phyloP scores from a whole-genome alignment of 2,888 invertebrate genomes.

The Parnassius mnemosyne region DNA sequence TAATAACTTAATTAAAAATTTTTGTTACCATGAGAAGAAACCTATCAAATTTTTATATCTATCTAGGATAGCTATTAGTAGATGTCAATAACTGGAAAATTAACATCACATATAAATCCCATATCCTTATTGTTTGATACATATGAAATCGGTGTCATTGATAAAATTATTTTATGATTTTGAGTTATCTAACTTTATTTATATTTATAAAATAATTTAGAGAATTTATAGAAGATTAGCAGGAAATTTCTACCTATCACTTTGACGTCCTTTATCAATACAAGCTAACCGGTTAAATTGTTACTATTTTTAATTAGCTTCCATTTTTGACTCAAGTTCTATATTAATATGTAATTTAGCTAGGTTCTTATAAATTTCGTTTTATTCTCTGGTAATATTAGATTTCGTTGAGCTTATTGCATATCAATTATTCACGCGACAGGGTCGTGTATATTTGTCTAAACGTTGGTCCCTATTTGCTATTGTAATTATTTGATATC shows the following conservation, averaged over 20 bases:
- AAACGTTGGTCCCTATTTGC: slow-evolving; percentile 80
- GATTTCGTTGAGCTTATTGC: slow-evolving; percentile 59
- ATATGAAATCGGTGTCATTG: slow-evolving; percentile 9
- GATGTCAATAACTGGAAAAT: too few species aligned
- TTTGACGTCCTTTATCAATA: not conserved
- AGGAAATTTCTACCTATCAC: slow-evolving; percentile 3
- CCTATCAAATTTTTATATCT: too few species aligned
- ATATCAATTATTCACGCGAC: slow-evolving; percentile 54
- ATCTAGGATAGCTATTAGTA: too few species aligned
- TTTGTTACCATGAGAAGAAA: too few species aligned
- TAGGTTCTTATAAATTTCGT: slow-evolving; percentile 37
- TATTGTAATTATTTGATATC: slow-evolving; percentile 66
- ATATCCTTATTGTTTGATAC: too few species aligned
- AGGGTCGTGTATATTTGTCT: slow-evolving; percentile 75
- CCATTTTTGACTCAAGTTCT: slow-evolving; percentile 10
- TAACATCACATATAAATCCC: too few species aligned
- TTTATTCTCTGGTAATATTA: slow-evolving; percentile 35
- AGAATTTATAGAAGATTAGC: slow-evolving; percentile 5
- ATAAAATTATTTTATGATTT: not conserved
- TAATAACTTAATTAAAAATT: too few species aligned
- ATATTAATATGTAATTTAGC: slow-evolving; percentile 28
- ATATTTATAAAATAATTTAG: not conserved
- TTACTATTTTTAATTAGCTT: slow-evolving; percentile 8
- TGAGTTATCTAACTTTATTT: not conserved
- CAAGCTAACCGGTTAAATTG: slow-evolving; percentile 3